Percentiles rank a stretch among this genome's conserved stretches.
These are phyloP conservation scores for Martes flavigula DNA, from an alignment of 2,797 vertebrate genomes.

Conservation along the genomic window DNA sequence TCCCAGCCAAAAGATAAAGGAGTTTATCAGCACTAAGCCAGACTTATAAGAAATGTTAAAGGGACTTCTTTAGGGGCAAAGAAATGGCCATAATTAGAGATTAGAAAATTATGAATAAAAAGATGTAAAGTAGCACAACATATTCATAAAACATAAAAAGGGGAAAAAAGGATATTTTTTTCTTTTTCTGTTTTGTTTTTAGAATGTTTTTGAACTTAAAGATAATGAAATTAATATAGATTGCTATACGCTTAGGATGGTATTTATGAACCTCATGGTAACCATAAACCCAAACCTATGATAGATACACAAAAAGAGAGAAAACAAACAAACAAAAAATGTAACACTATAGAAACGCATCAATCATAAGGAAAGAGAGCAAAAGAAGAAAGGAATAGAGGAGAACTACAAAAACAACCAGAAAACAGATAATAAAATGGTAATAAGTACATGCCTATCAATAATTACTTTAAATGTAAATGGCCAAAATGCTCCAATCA, in stretches of 20 bases:
- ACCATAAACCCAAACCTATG: background rate
- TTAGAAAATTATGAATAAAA: background rate
- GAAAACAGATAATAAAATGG: background rate
- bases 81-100: background rate
- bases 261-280: background rate
- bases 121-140: background rate
- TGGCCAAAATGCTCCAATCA: background rate
- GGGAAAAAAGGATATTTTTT: background rate
- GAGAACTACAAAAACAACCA: background rate
- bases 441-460: background rate
- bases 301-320: background rate
- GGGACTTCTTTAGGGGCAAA: background rate
- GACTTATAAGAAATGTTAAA: background rate
- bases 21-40: background rate
- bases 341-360: background rate
- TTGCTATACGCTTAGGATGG: background rate
- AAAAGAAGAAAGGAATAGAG: background rate
- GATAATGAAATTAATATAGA: background rate
- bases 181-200: background rate
- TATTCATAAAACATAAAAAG: background rate
- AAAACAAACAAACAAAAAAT: background rate
- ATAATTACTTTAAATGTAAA: background rate
- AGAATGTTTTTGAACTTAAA: background rate
- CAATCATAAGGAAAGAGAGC: background rate
- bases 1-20: background rate